phyloP scores from a whole-genome alignment of 2,888 invertebrate genomes.

The Andrena praecox region DNA sequence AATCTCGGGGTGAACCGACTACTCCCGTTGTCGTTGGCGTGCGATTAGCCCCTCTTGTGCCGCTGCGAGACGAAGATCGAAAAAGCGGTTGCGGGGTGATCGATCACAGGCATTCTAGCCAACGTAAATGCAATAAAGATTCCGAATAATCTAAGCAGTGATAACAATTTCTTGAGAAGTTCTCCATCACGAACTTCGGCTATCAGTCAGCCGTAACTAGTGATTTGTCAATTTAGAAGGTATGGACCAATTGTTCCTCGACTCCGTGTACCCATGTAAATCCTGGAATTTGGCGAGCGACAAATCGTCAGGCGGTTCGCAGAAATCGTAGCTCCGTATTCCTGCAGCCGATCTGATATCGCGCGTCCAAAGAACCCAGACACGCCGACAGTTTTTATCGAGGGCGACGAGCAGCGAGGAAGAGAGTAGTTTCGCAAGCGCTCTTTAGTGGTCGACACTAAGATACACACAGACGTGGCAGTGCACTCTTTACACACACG shows the following conservation, averaged over 20 bases:
- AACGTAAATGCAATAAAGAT: slow-evolving; percentile 4
- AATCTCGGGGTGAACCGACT: slow-evolving; percentile 43
- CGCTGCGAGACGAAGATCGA: slow-evolving; percentile 11
- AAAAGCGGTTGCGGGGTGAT: slow-evolving; percentile 19
- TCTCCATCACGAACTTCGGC: background rate
- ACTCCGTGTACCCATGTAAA: no score
- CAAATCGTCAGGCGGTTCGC: slow-evolving; percentile 2
- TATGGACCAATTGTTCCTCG: no score
- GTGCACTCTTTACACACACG: slow-evolving; percentile 41
- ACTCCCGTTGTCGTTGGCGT: slow-evolving; percentile 7
- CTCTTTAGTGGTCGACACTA: slow-evolving; percentile 71
- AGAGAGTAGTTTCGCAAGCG: slow-evolving; percentile 72
- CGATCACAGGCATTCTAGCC: slow-evolving; percentile 22
- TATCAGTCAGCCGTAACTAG: no score
- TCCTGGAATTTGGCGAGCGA: slow-evolving; percentile 1
- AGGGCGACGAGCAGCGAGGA: slow-evolving; percentile 60
- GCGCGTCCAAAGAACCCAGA: slow-evolving; percentile 49
- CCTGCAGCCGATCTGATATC: slow-evolving; percentile 63
- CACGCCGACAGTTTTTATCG: slow-evolving; percentile 70
- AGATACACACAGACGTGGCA: slow-evolving; percentile 57
- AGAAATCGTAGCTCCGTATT: slow-evolving; percentile 37
- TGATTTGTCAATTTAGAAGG: no score
- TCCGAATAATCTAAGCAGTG: background rate
- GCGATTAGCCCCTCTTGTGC: slow-evolving; percentile 17
- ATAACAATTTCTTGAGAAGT: background rate